Percentiles rank a stretch among this genome's conserved stretches.
Conservation (phyloP, 2,797 vertebrate genomes). For the Danio tinwini region DNA sequence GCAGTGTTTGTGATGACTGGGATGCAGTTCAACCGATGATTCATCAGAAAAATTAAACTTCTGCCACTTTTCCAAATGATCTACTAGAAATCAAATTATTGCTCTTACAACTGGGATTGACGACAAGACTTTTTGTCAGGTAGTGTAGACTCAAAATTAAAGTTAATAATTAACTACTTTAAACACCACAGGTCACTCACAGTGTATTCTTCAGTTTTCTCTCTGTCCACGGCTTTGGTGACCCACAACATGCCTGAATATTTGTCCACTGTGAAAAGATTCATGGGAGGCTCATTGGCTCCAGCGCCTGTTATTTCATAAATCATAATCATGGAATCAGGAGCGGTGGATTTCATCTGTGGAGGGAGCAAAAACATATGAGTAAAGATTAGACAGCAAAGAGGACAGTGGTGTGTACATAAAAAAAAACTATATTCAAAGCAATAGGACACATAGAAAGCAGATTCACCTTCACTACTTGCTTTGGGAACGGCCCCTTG, state of each 20-base stretch:
- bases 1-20: too few species aligned
- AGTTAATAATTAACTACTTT: too few species aligned
- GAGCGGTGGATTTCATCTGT: conserved; percentile 85
- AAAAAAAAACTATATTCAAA: neutral
- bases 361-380: neutral
- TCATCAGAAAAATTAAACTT: too few species aligned
- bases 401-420: neutral
- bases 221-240: conserved; percentile 82
- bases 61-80: too few species aligned
- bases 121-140: too few species aligned
- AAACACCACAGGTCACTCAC: conserved; percentile 68
- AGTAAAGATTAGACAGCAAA: conserved; percentile 5
- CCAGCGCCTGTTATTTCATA: conserved; percentile 87
- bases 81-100: too few species aligned
- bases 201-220: conserved; percentile 75
- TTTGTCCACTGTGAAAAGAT: conserved; percentile 81
- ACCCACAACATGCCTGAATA: conserved; percentile 77
- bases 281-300: conserved; percentile 79
- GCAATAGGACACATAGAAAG: neutral
- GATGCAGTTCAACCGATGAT: too few species aligned
- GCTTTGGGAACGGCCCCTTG: conserved; percentile 64
- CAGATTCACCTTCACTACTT: conserved; percentile 65
- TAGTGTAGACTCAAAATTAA: too few species aligned
- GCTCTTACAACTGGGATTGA: too few species aligned
- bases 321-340: conserved; percentile 73